These are phyloP conservation scores for Dasyornis broadbenti DNA, from an alignment of 2,113 vertebrate species.

Conservation along the genomic window DNA sequence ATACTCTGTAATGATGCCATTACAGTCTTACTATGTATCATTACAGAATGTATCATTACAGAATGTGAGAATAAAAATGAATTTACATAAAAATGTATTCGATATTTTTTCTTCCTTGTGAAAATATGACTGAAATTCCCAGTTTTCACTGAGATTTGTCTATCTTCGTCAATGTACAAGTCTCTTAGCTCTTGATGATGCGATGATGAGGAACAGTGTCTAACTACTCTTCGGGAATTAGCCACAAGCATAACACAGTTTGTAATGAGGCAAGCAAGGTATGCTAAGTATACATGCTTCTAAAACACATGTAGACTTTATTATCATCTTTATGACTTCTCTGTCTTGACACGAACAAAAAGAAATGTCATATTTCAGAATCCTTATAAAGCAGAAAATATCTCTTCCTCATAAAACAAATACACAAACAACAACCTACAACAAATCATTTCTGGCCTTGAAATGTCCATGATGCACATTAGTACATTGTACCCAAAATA, in stretches of 20 bases:
- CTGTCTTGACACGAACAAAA: neutral
- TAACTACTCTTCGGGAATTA: neutral
- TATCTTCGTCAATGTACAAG: rapidly evolving
- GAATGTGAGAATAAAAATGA: neutral
- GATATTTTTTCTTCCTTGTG: neutral
- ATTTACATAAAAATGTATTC: neutral
- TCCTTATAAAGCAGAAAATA: neutral
- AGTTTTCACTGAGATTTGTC: neutral
- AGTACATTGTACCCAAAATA: neutral
- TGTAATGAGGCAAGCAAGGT: neutral
- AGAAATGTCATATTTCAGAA: neutral
- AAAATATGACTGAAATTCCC: neutral
- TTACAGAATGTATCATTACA: neutral
- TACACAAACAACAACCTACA: neutral
- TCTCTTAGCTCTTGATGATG: neutral
- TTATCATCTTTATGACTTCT: neutral
- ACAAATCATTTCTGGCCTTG: neutral
- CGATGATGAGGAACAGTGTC: neutral
- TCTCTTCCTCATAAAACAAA: neutral
- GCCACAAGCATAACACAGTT: neutral
- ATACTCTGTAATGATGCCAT: neutral
- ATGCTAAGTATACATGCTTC: neutral
- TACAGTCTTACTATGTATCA: neutral
- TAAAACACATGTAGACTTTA: neutral
- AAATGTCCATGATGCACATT: neutral